Evolutionary conservation across 2,797 vertebrate species (phyloP), one percentile per base, ranked within the genome.

Genomic region (Gephyroberyx darwinii): DNA sequence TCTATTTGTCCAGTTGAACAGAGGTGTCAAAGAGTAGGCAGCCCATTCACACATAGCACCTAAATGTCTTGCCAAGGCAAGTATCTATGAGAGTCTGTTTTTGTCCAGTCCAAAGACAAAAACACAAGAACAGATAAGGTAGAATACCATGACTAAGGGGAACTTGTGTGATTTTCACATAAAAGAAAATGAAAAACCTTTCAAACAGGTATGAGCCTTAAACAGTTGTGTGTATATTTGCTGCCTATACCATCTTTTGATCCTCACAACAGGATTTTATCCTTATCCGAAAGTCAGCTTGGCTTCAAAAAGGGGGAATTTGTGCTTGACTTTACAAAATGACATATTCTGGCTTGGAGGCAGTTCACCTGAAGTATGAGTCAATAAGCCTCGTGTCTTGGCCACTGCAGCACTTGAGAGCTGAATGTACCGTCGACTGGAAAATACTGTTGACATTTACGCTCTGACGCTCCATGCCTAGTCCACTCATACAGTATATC

Each of bases 381-480:
- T 13, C 60, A 65, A 52, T 30, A 60, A 57, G 41, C 56, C 0
- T 3, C 2, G 6, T 35, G 5, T 35, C 50, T 43, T 10, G 5
- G 30, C 47, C 31, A 33, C 20, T 17, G 52, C 31, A 43, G 54
- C 57, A 52, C 41, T 43, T 5, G 14, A 41, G 30, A 17, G 8
- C 54, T 1, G 12, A 64, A 17, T 19, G 7, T 68, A 13, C 50
- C 69, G 45, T 20, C 54, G 19, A 17, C 55, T 67, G 41, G 13
- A 10, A 66, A 57, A 75, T 30, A 68, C 39, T 13, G 10, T 61
- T 78, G 76, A 80, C 83, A 74, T 84, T 82, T 75, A 53, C 70
- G 41, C 20, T 45, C 12, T 41, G 43, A 33, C 0, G n/a, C 3
- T 8, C 5, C 47, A 22, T 53, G 47, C 71, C 20, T 20, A 4